These are phyloP conservation scores for Dendronephthya gigantea DNA, from an alignment of 64 coral and sea anemone genomes.

Conservation along the genomic window DNA sequence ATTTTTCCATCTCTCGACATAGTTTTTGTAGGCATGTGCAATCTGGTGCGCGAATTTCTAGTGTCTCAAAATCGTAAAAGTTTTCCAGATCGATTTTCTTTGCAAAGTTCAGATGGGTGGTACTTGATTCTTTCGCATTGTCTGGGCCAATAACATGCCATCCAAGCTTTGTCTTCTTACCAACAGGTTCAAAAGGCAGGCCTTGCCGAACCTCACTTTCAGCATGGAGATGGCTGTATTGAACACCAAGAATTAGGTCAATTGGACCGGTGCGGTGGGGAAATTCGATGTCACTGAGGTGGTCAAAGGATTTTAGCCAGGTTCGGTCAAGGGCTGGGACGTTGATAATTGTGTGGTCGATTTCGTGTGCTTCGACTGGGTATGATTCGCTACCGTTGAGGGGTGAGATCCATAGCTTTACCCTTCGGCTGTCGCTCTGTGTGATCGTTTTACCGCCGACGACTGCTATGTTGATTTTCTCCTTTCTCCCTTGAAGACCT, in stretches of 20 bases:
- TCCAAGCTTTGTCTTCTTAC: too few relatives aligned
- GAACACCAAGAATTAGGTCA: constrained; percentile 12
- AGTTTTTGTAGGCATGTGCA: too few relatives aligned
- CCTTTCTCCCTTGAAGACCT: background rate
- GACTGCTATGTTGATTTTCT: background rate
- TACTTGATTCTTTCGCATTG: background rate
- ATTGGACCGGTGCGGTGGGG: too few relatives aligned
- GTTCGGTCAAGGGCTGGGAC: background rate
- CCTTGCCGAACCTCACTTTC: background rate
- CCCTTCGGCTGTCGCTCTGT: background rate
- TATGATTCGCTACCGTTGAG: background rate
- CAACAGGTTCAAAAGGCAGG: background rate
- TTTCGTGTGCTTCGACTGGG: too few relatives aligned
- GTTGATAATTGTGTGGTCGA: background rate
- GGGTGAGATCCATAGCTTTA: constrained; percentile 8
- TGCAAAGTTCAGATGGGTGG: background rate
- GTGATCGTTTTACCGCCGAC: background rate
- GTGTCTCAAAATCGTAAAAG: background rate
- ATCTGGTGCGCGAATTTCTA: background rate
- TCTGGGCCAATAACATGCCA: constrained; percentile 10
- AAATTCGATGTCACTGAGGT: too few relatives aligned
- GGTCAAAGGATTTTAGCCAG: too few relatives aligned
- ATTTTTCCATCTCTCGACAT: too few relatives aligned
- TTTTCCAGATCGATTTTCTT: background rate
- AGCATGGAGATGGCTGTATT: too few relatives aligned